phyloP scores from a whole-genome alignment of 1,140 invertebrate genomes.

The Drosophila parvula region DNA sequence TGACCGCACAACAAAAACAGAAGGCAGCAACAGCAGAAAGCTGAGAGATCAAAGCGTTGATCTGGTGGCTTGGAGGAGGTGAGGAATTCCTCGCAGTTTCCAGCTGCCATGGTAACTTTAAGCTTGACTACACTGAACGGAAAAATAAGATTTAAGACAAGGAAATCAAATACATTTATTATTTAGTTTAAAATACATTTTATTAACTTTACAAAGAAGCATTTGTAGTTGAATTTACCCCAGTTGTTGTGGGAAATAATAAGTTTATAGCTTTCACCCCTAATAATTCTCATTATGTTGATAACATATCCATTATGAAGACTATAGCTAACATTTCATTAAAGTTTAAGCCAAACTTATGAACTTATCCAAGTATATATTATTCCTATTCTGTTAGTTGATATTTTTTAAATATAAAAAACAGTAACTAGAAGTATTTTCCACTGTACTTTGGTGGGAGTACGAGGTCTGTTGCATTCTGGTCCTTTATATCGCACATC shows the following conservation, averaged over 20 bases:
- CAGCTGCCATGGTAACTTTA: constrained; percentile 41
- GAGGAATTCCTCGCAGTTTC: constrained; percentile 20
- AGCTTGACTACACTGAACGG: constrained; percentile 5
- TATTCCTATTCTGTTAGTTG: too few relatives aligned
- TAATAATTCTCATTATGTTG: too few relatives aligned
- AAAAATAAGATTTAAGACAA: neutral
- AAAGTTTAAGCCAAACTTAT: too few relatives aligned
- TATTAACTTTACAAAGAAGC: too few relatives aligned
- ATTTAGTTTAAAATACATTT: too few relatives aligned
- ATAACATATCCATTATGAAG: too few relatives aligned
- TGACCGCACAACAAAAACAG: constrained; percentile 49
- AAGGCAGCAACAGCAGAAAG: constrained; percentile 8
- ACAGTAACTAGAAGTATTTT: neutral
- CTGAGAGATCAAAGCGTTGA: constrained; percentile 55
- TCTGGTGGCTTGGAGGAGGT: constrained; percentile 15
- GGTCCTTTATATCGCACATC: constrained; percentile 13
- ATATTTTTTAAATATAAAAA: neutral
- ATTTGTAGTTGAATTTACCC: too few relatives aligned
- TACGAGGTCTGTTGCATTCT: constrained; percentile 33
- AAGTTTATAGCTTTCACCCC: too few relatives aligned
- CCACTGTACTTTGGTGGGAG: neutral
- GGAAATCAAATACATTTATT: too few relatives aligned
- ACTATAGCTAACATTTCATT: too few relatives aligned
- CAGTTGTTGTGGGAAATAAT: too few relatives aligned
- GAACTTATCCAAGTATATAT: too few relatives aligned